Evolutionary conservation across 2,797 vertebrate species (phyloP).

Genomic region (Esox lucius): DNA sequence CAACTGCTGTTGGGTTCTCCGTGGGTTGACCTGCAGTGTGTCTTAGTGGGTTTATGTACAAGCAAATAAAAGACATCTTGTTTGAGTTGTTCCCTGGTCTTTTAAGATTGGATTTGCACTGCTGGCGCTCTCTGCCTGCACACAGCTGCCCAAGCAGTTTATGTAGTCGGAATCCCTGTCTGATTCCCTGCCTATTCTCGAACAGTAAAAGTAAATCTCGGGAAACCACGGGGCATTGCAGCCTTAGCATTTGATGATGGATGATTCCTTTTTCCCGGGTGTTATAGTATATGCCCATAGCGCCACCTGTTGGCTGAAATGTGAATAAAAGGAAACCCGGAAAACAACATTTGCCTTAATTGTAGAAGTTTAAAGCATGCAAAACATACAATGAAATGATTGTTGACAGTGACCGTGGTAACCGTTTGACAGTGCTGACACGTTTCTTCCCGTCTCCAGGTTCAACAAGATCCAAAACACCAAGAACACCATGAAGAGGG

Average conservation of each 20-base stretch:
- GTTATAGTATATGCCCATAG: conserved; percentile 30
- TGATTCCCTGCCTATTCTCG: conserved; percentile 12
- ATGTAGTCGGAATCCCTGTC: conserved; percentile 27
- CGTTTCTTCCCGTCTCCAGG: conserved; percentile 63
- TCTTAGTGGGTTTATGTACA: conserved; percentile 50
- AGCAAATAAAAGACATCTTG: conserved; percentile 55
- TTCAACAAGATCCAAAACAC: conserved; percentile 99
- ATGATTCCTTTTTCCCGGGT: neutral
- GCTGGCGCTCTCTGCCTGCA: conserved; percentile 7
- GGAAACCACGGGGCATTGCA: neutral
- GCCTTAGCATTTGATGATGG: neutral
- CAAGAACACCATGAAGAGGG: conserved; percentile 97
- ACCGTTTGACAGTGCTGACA: neutral
- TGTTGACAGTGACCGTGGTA: conserved; percentile 4
- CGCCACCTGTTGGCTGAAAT: conserved; percentile 61
- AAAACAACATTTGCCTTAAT: neutral
- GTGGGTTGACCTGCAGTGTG: conserved; percentile 52
- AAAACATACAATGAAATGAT: neutral
- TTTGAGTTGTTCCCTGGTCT: conserved; percentile 41
- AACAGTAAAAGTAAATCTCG: neutral
- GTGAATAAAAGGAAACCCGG: neutral
- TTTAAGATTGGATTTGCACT: conserved; percentile 21
- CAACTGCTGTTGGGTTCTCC: conserved; percentile 41
- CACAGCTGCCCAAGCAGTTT: conserved; percentile 3
- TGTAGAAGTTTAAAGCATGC: neutral